phyloP scores from a whole-genome alignment of 2,113 vertebrate genomes.

The Lepus americanus region DNA sequence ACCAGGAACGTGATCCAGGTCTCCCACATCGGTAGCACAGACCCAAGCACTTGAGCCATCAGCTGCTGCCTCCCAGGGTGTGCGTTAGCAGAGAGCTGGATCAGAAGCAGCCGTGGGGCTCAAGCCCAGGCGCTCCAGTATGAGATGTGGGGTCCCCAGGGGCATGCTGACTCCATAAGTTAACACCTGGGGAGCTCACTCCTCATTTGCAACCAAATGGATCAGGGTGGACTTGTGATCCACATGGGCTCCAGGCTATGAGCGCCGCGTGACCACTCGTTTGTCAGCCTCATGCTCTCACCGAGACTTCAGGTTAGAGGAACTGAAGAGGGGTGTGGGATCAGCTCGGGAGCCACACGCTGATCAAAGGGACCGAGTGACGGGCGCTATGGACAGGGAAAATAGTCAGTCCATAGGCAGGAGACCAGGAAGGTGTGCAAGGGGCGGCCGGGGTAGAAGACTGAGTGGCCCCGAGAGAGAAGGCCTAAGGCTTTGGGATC shows the following conservation, averaged over 20 bases:
- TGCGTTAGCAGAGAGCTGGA: too few species aligned
- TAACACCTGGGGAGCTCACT: background rate
- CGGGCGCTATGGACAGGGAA: background rate
- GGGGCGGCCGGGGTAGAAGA: background rate
- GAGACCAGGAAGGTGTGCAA: background rate
- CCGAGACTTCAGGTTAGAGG: background rate
- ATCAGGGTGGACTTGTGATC: background rate
- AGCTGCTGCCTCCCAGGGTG: too few species aligned
- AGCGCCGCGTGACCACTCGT: background rate
- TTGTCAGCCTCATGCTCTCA: background rate
- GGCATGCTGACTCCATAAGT: too few species aligned
- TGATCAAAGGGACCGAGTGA: accelerated
- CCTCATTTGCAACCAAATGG: background rate
- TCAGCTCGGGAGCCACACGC: accelerated
- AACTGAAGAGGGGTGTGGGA: accelerated
- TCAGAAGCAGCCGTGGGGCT: too few species aligned
- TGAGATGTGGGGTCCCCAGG: too few species aligned
- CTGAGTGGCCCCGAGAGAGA: background rate
- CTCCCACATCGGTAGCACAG: too few species aligned
- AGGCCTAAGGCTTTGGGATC: background rate
- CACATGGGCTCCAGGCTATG: background rate
- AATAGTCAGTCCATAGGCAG: background rate
- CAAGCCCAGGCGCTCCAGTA: too few species aligned
- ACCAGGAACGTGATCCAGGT: too few species aligned
- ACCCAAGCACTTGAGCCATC: too few species aligned